Base-by-base conservation (phyloP, 2,797 vertebrate species). In the Falco rusticolus region DNA sequence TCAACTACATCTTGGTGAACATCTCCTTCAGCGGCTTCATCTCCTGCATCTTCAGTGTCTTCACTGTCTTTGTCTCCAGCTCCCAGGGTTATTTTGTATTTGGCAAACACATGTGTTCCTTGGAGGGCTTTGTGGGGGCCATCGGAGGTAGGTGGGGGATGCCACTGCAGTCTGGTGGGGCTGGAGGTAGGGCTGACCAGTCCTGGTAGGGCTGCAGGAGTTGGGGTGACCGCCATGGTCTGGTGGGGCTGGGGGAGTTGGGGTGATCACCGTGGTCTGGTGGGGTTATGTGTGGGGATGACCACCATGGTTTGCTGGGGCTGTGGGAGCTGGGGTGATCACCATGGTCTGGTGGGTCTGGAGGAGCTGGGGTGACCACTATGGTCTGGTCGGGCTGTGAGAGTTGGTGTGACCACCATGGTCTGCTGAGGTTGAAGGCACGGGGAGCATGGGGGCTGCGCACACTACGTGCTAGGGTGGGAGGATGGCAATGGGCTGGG, bases 1-100 rank as follows among this genome's bases (percentile, higher is more conserved):
- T 99, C 87, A 98, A 99, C 98, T 99, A 98, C 94, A 98, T 99
- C 93, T 70, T 99, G 76, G 98, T 99, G 64, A 99, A 99, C 77
- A 97, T 99, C 80, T 98, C 98, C 21, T 26, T 98, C 10, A 97
- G 97, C 3, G 98, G 98, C 16, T 97, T 99, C 91, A 65, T 99
- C 77, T 98, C 97, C 63, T 98, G 97, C 81, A 2, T 94, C 70
- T 98, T 98, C 90, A 98, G 98, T 2, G 97, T 99, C 94, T 98
- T 98, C 84, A 96, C 97, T 9, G 98, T 99, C 95, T 99, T 99
- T 37, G 0, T 98, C 1, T 21, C 97, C 91, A 98, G 98, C 64
- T 79, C 97, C 18, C 96, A 92, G 13, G 98, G 98, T 3, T 99
- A 98, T 92, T 99, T 89, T 33, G 28, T 99, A 95, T 97, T 99